Evolutionary conservation across 1,140 invertebrate species (phyloP).

Genomic region (Goniozus legneri): DNA sequence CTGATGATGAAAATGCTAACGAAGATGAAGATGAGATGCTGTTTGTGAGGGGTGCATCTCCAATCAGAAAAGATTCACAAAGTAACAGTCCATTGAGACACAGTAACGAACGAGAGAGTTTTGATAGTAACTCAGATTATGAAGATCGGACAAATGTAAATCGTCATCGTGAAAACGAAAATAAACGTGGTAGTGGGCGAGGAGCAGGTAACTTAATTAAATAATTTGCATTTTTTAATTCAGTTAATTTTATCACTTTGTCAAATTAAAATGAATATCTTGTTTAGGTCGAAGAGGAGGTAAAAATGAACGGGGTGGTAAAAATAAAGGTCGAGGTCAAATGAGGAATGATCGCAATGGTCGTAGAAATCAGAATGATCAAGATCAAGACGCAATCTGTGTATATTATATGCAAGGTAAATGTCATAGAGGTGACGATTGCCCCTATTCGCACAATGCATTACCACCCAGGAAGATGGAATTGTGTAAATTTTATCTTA

Average conservation of each 20-base stretch:
- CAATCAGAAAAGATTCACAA: slow-evolving; percentile 40
- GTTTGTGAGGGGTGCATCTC: slow-evolving; percentile 70
- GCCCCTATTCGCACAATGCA: slow-evolving; percentile 83
- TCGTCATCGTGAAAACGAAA: slow-evolving; percentile 44
- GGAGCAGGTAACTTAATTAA: slow-evolving; percentile 14
- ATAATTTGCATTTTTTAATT: neutral
- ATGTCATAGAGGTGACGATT: slow-evolving; percentile 75
- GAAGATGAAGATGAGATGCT: slow-evolving; percentile 77
- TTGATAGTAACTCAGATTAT: slow-evolving; percentile 40
- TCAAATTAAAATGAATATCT: neutral
- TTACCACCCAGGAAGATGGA: slow-evolving; percentile 84
- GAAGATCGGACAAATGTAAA: slow-evolving; percentile 36
- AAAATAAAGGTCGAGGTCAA: slow-evolving; percentile 46
- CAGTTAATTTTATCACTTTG: neutral
- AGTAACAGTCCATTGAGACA: slow-evolving; percentile 39
- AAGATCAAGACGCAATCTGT: slow-evolving; percentile 67
- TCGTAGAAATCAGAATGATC: slow-evolving; percentile 46
- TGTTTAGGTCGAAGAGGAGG: slow-evolving; percentile 34
- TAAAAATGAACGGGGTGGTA: slow-evolving; percentile 47
- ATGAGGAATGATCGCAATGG: slow-evolving; percentile 40
- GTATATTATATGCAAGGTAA: slow-evolving; percentile 85
- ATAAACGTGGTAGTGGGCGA: slow-evolving; percentile 36
- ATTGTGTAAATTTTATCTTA: slow-evolving; percentile 94
- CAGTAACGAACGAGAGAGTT: slow-evolving; percentile 43
- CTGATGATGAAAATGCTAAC: slow-evolving; percentile 57